These are phyloP conservation scores for Jaculus jaculus DNA, from an alignment of 2,113 vertebrate genomes.

Conservation along the genomic window DNA sequence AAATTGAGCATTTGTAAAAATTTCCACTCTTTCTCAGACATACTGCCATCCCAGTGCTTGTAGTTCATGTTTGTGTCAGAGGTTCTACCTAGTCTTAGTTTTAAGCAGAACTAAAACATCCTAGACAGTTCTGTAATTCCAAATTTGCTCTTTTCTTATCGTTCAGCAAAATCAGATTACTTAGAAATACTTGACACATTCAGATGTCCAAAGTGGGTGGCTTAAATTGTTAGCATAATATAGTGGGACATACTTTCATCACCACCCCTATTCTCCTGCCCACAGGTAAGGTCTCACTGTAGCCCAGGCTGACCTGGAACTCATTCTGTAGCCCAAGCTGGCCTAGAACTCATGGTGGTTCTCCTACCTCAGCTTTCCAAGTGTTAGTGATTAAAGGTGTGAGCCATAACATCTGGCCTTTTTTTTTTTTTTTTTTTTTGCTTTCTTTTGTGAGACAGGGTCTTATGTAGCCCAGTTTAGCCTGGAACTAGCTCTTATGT, in stretches of 20 bases:
- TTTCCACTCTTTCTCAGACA: neutral
- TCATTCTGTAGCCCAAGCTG: neutral
- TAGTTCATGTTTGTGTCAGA: conserved; percentile 1
- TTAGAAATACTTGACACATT: neutral
- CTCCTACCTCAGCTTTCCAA: neutral
- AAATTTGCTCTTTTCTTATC: conserved; percentile 15
- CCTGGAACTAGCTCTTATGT: too few relatives aligned
- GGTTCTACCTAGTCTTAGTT: neutral
- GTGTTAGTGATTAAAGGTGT: neutral
- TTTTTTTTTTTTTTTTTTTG: too few relatives aligned
- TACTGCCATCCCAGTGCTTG: neutral
- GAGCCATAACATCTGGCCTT: too few relatives aligned
- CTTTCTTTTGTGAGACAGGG: too few relatives aligned
- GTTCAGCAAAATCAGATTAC: conserved; percentile 30
- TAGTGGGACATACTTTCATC: neutral
- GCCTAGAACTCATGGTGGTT: neutral
- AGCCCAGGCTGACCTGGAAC: neutral
- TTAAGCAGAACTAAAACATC: neutral
- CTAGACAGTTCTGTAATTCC: neutral
- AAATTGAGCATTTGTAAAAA: conserved; percentile 23
- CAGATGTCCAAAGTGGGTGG: neutral
- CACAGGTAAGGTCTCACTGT: too few relatives aligned
- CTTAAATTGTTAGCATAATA: neutral
- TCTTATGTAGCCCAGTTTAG: too few relatives aligned
- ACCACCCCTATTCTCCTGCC: too few relatives aligned